Evolutionary conservation across 2,797 vertebrate genomes (phyloP).

Genomic region (Apodemus agrarius): DNA sequence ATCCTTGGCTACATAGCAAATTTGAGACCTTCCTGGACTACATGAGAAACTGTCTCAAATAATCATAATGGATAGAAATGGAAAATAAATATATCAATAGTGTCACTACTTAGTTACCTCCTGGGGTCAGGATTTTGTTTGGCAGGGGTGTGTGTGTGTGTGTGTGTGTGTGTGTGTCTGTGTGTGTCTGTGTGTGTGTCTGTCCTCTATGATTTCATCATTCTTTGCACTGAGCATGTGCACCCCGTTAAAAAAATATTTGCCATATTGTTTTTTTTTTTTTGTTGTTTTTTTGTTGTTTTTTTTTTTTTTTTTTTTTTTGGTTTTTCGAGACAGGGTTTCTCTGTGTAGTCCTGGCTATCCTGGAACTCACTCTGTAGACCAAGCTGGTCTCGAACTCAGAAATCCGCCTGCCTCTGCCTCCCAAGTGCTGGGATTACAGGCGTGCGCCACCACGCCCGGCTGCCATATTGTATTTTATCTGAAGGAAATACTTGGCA

Average conservation of each 20-base stretch:
- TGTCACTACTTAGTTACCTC: not conserved
- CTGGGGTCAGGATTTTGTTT: not conserved
- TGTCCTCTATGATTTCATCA: not conserved
- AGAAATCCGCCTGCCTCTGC: too few species aligned
- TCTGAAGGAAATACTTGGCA: not conserved
- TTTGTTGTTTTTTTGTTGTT: too few species aligned
- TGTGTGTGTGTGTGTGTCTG: not conserved
- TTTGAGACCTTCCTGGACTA: not conserved
- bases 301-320: too few species aligned
- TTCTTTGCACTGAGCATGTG: not conserved
- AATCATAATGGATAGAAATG: not conserved
- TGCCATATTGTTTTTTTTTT: not conserved
- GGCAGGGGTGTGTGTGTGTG: not conserved
- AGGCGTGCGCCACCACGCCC: too few species aligned
- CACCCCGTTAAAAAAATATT: not conserved
- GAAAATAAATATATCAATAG: not conserved
- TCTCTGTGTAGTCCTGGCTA: too few species aligned
- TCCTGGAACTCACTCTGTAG: too few species aligned
- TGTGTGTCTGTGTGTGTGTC: fast-evolving
- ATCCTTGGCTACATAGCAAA: not conserved
- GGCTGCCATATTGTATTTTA: not conserved
- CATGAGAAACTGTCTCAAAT: not conserved
- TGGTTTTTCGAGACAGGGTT: too few species aligned
- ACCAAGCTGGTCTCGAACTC: too few species aligned
- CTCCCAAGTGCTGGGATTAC: too few species aligned